These are phyloP conservation scores for Haliclona indistincta DNA, from an alignment of 37 sponge, comb jelly and placozoan species.

Conservation along the genomic window DNA sequence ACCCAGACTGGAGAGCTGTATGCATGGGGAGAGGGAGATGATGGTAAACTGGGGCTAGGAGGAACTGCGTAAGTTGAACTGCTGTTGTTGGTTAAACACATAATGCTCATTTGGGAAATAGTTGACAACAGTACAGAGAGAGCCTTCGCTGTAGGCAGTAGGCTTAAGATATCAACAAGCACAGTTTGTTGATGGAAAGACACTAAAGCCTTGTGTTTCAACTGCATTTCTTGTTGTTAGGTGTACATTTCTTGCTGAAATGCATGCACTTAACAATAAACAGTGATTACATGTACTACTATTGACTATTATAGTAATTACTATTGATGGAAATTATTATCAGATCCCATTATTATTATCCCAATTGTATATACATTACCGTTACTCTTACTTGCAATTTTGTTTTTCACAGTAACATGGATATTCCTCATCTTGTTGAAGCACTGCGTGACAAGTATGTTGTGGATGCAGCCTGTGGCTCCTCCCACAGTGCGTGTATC, in stretches of 20 bases:
- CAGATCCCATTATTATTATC: too few species aligned
- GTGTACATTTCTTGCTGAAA: too few species aligned
- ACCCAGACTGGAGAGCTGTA: conserved; percentile 82
- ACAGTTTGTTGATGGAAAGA: neutral
- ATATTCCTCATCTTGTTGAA: conserved; percentile 75
- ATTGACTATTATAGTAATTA: too few species aligned
- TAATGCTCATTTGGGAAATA: neutral
- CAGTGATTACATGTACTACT: too few species aligned
- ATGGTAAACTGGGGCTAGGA: conserved; percentile 94
- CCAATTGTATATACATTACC: neutral
- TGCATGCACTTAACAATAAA: too few species aligned
- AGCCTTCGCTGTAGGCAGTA: neutral
- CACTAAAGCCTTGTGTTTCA: too few species aligned
- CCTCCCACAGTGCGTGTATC: conserved; percentile 97
- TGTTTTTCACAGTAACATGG: conserved; percentile 45
- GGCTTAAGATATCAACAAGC: neutral
- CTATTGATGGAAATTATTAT: too few species aligned
- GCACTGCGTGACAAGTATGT: conserved; percentile 68
- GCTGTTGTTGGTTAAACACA: neutral
- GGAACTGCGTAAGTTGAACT: conserved; percentile 53
- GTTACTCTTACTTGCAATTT: neutral
- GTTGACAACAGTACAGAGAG: neutral
- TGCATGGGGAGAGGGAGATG: conserved; percentile 97
- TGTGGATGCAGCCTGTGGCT: conserved; percentile 80
- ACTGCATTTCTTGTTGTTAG: too few species aligned